Base-by-base conservation (phyloP, 2,888 invertebrate species). In the Tenthredo amoena region DNA sequence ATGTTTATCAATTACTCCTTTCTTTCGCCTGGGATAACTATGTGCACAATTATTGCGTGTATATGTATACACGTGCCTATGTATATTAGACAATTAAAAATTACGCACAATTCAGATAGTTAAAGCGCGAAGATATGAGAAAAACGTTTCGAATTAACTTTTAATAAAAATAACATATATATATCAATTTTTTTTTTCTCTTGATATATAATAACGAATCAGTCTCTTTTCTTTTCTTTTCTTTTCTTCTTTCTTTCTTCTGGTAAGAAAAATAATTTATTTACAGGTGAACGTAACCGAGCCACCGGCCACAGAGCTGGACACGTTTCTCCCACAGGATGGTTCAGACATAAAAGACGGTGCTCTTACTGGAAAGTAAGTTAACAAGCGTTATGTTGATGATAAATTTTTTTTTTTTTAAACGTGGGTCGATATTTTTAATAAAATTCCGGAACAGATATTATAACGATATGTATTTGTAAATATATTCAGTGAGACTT, bases 251-350 rank as follows among this genome's bases (percentile, higher is more conserved):
- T 76, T 3, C 50, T 31, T 50, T 10, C 3, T 62, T n/a, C 7
- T 18, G 6, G 18, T 77, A 6, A 26, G 3, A 55, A 43, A 58
- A n/a, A 18, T 55, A 15, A 37, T 43, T 43, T 74, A 10, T n/a
- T n/a, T n/a, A 15, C 21, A 88, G 88, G 83, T 87, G 81, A 87
- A 88, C 37, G 55, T 84, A 85, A 91, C 89, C 68, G 90, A 91
- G 81, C 92, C 90, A 86, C 87, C 94, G 83, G 95, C 96, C 79
- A 97, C 97, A 89, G 97, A 97, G 94, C 93, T 97, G 95, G 97
- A 97, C 90, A 97, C 96, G n/a, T 97, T 97, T 92, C 94, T 97
- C 88, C 96, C 97, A 72, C 95, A 95, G 89, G 96, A 97, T 90
- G 97, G 96, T 85, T 94, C 94, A n/a, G 94, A 89, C 68, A 83